Evolutionary conservation across 1,140 invertebrate genomes (phyloP).

Genomic region (Diabrotica virgifera): DNA sequence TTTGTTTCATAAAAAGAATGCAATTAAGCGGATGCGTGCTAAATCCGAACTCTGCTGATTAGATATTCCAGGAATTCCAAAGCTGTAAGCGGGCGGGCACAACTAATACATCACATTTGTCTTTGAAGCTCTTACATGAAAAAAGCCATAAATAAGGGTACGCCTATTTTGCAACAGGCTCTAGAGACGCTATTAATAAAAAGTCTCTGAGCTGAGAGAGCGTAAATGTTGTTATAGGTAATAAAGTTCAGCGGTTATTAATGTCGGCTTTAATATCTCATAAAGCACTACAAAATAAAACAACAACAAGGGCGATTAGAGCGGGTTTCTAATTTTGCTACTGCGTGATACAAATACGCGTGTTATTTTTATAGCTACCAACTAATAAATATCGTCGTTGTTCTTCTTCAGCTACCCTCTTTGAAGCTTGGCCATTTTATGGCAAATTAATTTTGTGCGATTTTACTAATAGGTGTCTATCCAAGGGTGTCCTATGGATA

Average conservation of each 20-base stretch:
- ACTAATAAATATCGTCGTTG: too few relatives aligned
- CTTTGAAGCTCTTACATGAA: background rate
- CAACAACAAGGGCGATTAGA: too few relatives aligned
- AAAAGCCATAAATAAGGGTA: background rate
- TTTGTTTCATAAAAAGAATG: background rate
- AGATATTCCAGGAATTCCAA: background rate
- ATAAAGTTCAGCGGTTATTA: background rate
- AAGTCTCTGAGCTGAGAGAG: background rate
- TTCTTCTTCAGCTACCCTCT: too few relatives aligned
- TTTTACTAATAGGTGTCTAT: too few relatives aligned
- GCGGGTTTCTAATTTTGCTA: too few relatives aligned
- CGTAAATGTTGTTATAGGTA: background rate
- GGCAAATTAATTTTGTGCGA: too few relatives aligned
- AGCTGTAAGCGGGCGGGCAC: background rate
- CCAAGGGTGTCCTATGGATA: too few relatives aligned
- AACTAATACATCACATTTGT: constrained; percentile 3
- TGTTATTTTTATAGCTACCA: too few relatives aligned
- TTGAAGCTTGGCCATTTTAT: too few relatives aligned
- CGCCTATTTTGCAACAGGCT: constrained; percentile 1
- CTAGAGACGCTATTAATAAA: constrained; percentile 1
- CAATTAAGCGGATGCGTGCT: constrained; percentile 1
- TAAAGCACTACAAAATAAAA: too few relatives aligned
- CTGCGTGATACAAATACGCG: too few relatives aligned
- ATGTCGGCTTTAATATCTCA: too few relatives aligned
- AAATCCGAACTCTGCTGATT: background rate